Conservation (phyloP, 2,113 vertebrate species). For the Riparia riparia region DNA sequence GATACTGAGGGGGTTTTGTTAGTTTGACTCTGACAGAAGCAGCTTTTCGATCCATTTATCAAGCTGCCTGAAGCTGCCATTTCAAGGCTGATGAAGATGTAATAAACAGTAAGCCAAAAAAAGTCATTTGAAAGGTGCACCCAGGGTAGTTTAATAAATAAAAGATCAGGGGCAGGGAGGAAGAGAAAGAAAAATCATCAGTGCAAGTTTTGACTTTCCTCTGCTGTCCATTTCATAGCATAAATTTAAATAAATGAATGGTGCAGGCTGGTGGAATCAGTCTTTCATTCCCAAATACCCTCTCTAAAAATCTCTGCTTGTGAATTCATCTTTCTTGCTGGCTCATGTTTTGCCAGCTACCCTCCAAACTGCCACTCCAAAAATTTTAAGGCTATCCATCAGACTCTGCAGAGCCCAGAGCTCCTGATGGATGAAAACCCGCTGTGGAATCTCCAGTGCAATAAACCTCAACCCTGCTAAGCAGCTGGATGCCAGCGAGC, state of each 20-base stretch:
- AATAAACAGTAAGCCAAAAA: neutral
- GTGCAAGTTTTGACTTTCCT: neutral
- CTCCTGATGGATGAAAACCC: neutral
- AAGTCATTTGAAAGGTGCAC: neutral
- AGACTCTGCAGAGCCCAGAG: neutral
- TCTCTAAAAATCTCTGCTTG: neutral
- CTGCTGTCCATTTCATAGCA: neutral
- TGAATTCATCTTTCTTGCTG: neutral
- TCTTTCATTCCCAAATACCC: neutral
- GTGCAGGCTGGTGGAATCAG: neutral
- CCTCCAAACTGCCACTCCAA: neutral
- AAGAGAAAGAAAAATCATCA: neutral
- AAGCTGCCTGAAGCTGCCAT: slow-evolving; percentile 24
- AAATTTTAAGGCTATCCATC: neutral
- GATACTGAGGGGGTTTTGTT: neutral
- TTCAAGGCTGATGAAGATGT: slow-evolving; percentile 33
- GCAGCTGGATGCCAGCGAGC: neutral
- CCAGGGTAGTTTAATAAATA: slow-evolving; percentile 26
- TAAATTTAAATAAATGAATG: slow-evolving; percentile 33
- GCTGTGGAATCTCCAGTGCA: neutral
- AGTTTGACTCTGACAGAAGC: neutral
- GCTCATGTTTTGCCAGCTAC: neutral
- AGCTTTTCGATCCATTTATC: slow-evolving; percentile 40
- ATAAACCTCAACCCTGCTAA: neutral
- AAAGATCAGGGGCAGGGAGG: neutral